phyloP scores from a whole-genome alignment of 92 coral and sea anemone genomes.

The Paragorgia papillata region DNA sequence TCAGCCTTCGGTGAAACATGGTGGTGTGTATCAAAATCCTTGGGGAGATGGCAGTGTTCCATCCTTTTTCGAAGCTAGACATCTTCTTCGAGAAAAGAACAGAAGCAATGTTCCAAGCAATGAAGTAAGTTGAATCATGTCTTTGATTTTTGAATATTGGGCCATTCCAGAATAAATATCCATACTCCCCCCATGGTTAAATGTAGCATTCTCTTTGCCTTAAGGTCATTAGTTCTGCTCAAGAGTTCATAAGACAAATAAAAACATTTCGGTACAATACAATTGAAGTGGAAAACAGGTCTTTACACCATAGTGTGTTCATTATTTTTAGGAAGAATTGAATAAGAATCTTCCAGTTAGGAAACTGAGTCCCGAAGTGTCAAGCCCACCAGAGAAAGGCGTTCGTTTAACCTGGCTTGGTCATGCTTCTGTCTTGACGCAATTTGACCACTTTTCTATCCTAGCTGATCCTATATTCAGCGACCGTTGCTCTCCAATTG shows the following conservation, averaged over 20 bases:
- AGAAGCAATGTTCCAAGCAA: conserved; percentile 18
- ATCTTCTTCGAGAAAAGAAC: background rate
- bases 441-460: conserved; percentile 84
- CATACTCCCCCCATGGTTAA: background rate
- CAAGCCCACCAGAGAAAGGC: conserved; percentile 55
- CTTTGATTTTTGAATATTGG: too few species aligned
- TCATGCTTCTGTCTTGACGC: conserved; percentile 87
- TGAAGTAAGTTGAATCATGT: conserved; percentile 5
- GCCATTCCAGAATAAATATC: too few species aligned
- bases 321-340: conserved; percentile 52
- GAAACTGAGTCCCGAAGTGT: conserved; percentile 54
- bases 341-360: conserved; percentile 71
- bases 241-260: too few species aligned
- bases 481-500: conserved; percentile 66
- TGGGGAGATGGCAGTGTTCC: conserved; percentile 42
- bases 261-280: too few species aligned
- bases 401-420: conserved; percentile 93
- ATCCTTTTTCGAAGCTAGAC: background rate
- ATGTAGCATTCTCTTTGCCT: too few species aligned
- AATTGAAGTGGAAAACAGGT: too few species aligned
- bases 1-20: conserved; percentile 5
- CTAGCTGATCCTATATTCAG: conserved; percentile 89
- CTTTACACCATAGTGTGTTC: too few species aligned
- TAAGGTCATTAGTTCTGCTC: too few species aligned
- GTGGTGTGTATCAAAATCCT: conserved; percentile 26